Base-by-base conservation (phyloP, 2,113 vertebrate species). In the Scytalopus superciliaris region DNA sequence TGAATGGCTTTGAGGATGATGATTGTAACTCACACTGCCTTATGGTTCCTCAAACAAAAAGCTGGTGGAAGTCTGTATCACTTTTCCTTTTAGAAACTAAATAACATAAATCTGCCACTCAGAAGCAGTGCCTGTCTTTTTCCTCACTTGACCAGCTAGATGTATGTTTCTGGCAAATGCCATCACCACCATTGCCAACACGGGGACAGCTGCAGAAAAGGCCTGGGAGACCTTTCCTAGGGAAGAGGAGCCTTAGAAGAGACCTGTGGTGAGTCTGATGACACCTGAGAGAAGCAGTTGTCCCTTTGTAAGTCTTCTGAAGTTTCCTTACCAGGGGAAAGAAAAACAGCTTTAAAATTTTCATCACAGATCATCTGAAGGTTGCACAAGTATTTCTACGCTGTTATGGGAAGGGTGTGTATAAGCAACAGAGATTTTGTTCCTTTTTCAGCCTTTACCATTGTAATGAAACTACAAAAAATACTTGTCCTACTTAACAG, bases 1-100 rank as follows among this genome's bases (percentile, higher is more conserved):
- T 91, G 89, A 96, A 92, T 83, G 73, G 7, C 12, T 87, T 85
- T 63, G 80, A 93, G 79, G 62, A 93, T 78, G 70, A 70, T 42
- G n/a, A 92, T 89, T 93, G 57, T 73, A 92, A 91, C 23, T 83
- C 24, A 42, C 28, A 63, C 17, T 37, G 44, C 12, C 10, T 68
- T 90, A 68, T 2, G 5, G 12, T 37, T 75, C 47, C 68, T 92
- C 72, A 77, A 35, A 63, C 22, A 56, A 50, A 95, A 96, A 96
- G n/a, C 35, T 81, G 53, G 70, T 59, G 45, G 75, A 93, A 86
- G 69, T 68, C 73, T 76, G 80, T 49, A 84, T 62, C 68, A 62
- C 3, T 35, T 93, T 90, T 78, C 63, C 77, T 72, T 85, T 50
- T 42, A 67, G 63, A 27, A 83, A 49, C 42, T 28, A 63, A 75